Evolutionary conservation across 2,113 vertebrate species (phyloP).

Genomic region (Seriola aureovittata): DNA sequence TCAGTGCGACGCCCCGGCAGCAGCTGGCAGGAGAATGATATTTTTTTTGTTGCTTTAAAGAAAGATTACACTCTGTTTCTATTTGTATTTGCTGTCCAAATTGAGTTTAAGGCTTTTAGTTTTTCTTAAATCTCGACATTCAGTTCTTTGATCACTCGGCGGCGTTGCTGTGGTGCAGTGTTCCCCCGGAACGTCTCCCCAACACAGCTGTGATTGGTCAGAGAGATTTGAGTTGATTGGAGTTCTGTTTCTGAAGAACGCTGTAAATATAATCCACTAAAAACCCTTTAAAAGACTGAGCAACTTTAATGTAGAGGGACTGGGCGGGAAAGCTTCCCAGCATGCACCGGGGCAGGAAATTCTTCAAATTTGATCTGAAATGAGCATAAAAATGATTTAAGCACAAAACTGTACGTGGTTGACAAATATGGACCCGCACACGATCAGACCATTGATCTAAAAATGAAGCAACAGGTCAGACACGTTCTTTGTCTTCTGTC

Average conservation of each 20-base stretch:
- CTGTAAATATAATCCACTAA: no score
- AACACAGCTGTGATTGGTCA: constrained; percentile 30
- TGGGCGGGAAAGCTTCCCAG: not conserved
- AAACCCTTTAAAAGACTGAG: no score
- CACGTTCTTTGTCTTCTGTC: not conserved
- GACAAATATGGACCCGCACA: not conserved
- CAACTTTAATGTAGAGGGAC: no score
- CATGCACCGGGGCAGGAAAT: not conserved
- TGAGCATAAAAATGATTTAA: not conserved
- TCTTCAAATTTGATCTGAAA: not conserved
- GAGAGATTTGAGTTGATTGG: constrained; percentile 1
- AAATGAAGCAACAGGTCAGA: constrained; percentile 13
- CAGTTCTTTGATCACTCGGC: constrained; percentile 44
- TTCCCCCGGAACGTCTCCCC: constrained; percentile 5
- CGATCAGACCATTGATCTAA: not conserved
- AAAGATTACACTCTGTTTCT: not conserved
- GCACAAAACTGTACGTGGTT: not conserved
- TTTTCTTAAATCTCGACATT: constrained; percentile 5
- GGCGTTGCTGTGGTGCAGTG: constrained; percentile 5
- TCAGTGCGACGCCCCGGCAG: not conserved
- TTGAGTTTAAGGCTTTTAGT: constrained; percentile 18
- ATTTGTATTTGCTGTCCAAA: not conserved
- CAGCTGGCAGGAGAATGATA: not conserved
- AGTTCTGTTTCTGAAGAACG: not conserved
- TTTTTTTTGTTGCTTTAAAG: not conserved